A percentile compares a stretch with the other conserved stretches of the same genome.
Evolutionary conservation across 2,888 invertebrate genomes (phyloP).

Genomic region (Nesidiocoris tenuis): DNA sequence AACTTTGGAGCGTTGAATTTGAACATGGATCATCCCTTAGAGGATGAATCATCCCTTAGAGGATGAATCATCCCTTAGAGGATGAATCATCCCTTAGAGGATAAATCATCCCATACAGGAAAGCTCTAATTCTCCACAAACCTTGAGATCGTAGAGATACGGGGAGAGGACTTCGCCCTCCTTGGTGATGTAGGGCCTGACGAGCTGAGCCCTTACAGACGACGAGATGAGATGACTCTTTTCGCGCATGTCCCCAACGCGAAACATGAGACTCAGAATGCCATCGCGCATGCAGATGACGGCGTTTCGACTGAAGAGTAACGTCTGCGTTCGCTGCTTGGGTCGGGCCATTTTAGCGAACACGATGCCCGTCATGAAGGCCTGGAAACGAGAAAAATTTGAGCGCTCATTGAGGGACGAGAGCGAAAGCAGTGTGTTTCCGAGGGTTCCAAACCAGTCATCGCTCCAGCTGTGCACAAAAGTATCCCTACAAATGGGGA

Average conservation of each 20-base stretch:
- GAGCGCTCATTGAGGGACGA: too few species aligned
- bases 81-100: too few species aligned
- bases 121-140: slow-evolving; percentile 34
- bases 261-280: slow-evolving; percentile 80
- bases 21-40: too few species aligned
- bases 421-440: too few species aligned
- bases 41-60: too few species aligned
- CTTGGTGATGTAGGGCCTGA: slow-evolving; percentile 75
- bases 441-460: too few species aligned
- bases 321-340: slow-evolving; percentile 88
- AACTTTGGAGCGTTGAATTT: neutral
- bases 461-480: too few species aligned
- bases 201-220: slow-evolving; percentile 78
- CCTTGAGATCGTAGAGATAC: slow-evolving; percentile 60
- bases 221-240: slow-evolving; percentile 94
- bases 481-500: too few species aligned
- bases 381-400: slow-evolving; percentile 55
- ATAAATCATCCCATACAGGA: too few species aligned
- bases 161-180: slow-evolving; percentile 67
- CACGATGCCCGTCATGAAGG: slow-evolving; percentile 78
- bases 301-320: slow-evolving; percentile 87
- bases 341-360: slow-evolving; percentile 96
- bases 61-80: too few species aligned
- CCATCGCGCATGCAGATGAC: slow-evolving; percentile 86
- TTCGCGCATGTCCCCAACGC: slow-evolving; percentile 87